Evolutionary conservation across 2,797 vertebrate species (phyloP).

Genomic region (Cossypha dichroa): DNA sequence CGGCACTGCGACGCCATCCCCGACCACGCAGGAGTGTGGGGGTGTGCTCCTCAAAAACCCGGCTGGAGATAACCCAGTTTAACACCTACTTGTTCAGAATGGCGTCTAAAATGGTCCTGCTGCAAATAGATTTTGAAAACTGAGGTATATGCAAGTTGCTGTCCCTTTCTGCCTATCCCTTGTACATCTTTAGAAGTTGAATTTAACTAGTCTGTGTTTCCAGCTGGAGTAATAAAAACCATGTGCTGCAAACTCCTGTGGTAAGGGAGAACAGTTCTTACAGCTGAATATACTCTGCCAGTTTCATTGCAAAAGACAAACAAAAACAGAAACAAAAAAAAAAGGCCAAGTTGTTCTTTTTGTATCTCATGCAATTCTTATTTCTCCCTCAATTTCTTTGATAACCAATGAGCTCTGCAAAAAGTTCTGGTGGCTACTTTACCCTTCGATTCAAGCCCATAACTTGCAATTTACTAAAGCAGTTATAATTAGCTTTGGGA

Average conservation of each 20-base stretch:
- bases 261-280: neutral
- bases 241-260: neutral
- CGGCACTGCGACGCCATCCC: too few relatives aligned
- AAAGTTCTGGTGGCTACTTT: neutral
- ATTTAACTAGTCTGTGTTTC: neutral
- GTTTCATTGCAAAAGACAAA: neutral
- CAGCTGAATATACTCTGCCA: neutral
- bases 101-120: neutral
- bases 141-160: neutral
- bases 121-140: neutral
- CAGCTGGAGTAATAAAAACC: neutral
- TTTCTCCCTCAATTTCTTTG: neutral
- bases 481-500: neutral
- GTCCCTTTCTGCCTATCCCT: neutral
- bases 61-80: neutral
- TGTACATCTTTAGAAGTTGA: neutral
- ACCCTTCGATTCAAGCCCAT: neutral
- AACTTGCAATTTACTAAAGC: neutral
- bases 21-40: accelerated
- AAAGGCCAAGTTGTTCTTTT: neutral
- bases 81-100: neutral
- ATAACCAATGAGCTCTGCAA: neutral
- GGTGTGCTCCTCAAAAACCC: neutral
- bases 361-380: neutral
- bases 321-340: neutral